Conservation (phyloP, 2,888 invertebrate species). For the Diachrysia chrysitis region DNA sequence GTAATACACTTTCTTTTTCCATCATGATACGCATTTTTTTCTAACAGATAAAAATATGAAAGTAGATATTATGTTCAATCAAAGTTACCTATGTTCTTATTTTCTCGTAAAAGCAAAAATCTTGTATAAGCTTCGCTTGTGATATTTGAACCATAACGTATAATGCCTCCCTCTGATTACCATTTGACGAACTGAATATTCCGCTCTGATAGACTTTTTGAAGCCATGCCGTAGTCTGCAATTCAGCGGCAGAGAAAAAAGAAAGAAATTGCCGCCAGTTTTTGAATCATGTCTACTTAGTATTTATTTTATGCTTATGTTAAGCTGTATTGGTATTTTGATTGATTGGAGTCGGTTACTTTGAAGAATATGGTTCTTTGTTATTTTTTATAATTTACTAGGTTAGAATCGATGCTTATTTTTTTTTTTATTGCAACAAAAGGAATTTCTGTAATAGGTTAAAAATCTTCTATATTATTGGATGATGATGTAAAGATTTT, state of each 20-base stretch:
- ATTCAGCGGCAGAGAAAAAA: slow-evolving; percentile 74
- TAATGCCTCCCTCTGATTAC: slow-evolving; percentile 86
- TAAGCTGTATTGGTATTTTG: slow-evolving; percentile 65
- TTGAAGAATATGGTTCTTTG: slow-evolving; percentile 17
- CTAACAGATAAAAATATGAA: slow-evolving; percentile 50
- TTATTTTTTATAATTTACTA: too few species aligned
- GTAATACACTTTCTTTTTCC: slow-evolving; percentile 56
- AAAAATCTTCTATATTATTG: too few species aligned
- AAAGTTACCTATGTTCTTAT: slow-evolving; percentile 75
- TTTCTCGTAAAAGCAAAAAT: slow-evolving; percentile 73
- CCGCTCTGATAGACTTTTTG: slow-evolving; percentile 84
- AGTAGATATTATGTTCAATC: slow-evolving; percentile 58
- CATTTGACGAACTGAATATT: slow-evolving; percentile 86
- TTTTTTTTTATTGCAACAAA: too few species aligned
- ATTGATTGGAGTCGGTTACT: slow-evolving; percentile 63
- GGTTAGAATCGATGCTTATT: too few species aligned
- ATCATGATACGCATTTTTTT: slow-evolving; percentile 47
- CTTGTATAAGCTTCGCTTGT: slow-evolving; percentile 75
- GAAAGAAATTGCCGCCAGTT: slow-evolving; percentile 73
- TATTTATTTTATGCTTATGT: slow-evolving; percentile 54
- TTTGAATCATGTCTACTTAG: slow-evolving; percentile 65
- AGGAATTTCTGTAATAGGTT: too few species aligned
- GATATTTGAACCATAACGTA: slow-evolving; percentile 87
- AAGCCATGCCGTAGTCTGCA: slow-evolving; percentile 74
- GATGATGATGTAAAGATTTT: too few species aligned